Evolutionary conservation across 2,888 invertebrate species (phyloP), one percentile per base, ranked within the genome.

Genomic region (Phasia obesa): DNA sequence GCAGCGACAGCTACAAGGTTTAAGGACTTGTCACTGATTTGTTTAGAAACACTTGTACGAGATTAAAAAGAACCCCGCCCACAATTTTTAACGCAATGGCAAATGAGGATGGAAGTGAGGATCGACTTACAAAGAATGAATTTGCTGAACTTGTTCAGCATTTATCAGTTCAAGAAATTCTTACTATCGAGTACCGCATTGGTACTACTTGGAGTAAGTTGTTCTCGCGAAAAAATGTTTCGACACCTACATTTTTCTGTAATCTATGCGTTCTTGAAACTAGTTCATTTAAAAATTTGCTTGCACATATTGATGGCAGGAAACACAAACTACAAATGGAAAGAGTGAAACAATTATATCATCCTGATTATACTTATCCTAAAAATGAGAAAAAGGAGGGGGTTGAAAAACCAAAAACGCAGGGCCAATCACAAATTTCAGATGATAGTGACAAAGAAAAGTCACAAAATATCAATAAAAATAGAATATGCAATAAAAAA

Each of bases 271-370:
- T 83, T 0, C 86, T 89, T 4, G 69, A 80, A 7, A 87, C 88
- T 51, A 86, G 81, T 62, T 88, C 87, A 31, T 85, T 86, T 2
- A 89, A 87, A 42, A 89, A 87, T 81, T 84, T 90, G 19, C 57
- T 84, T 31, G 85, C 86, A 17, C 90, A 90, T 84, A 70, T 91
- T 6, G 75, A 76, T 70, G 90, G 90, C 0, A 90, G 87, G 49
- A 89, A 88, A 69, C 91, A 91, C 84, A 84, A 85, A 38, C 3
- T 69, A 4, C 86, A 85, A 71, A 85, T 89, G 84, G 75, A 80
- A n/a, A 35, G 38, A 4, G 86, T 87, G 0, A 75, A 85, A 1
- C 84, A 87, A 60, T 81, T 90, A 0, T 87, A 70, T 60, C 85
- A 87, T 15, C 84, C 87, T 15, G 85, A 86, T 17, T 87, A 87